These are phyloP conservation scores for Brachyhypopomus gauderio DNA, from an alignment of 2,113 vertebrate species.

Conservation along the genomic window DNA sequence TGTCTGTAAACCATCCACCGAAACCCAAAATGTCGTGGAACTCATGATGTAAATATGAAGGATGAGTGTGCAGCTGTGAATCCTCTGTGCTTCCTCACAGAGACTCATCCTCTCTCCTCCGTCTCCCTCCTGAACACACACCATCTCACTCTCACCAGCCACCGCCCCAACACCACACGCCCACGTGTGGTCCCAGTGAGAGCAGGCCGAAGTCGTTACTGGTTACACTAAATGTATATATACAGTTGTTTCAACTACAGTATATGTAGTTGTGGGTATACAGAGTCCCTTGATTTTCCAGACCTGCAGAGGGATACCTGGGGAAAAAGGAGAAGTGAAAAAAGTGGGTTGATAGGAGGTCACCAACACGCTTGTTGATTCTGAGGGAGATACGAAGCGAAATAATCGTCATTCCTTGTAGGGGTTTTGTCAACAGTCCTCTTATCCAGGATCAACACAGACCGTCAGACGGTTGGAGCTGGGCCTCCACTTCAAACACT, in stretches of 20 bases:
- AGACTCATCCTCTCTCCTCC: conserved; percentile 7
- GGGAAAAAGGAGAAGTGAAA: not conserved
- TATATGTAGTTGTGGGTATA: not conserved
- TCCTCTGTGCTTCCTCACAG: not conserved
- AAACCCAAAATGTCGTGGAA: not conserved
- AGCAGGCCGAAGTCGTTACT: not conserved
- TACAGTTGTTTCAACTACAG: no score
- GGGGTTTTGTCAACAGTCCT: conserved; percentile 41
- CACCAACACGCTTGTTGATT: conserved; percentile 12
- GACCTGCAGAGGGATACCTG: conserved; percentile 18
- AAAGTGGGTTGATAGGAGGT: conserved; percentile 11
- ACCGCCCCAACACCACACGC: not conserved
- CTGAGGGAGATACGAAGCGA: conserved; percentile 24
- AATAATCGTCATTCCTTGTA: conserved; percentile 15
- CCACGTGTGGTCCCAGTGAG: not conserved
- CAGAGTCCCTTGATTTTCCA: not conserved
- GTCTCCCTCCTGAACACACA: not conserved
- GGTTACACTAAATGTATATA: conserved; percentile 1
- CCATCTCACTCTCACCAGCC: not conserved
- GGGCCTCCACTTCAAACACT: conserved; percentile 5
- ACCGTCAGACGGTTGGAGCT: not conserved
- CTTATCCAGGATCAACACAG: conserved; percentile 37
- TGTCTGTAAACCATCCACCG: not conserved
- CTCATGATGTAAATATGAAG: conserved; percentile 21
- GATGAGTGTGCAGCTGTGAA: not conserved